Conservation (phyloP, 2,888 invertebrate genomes). For the Baccha elongata region DNA sequence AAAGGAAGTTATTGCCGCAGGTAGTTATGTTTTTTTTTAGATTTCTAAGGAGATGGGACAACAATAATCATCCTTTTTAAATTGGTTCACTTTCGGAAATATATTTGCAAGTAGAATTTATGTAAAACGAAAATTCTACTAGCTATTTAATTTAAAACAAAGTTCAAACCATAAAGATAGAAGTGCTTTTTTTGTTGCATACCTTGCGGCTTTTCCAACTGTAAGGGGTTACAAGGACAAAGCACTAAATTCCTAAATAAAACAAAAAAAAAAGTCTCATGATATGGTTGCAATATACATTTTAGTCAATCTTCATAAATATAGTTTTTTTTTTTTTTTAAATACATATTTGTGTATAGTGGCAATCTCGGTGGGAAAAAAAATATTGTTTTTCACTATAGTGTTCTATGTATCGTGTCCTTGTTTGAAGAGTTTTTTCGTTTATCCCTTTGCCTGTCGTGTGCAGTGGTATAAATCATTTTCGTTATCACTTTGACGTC, state of each 20-base stretch:
- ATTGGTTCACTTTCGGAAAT: too few species aligned
- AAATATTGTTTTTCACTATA: not conserved
- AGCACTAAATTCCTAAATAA: too few species aligned
- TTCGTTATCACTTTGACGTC: slow-evolving; percentile 43
- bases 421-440: slow-evolving; percentile 17
- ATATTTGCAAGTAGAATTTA: too few species aligned
- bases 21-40: not conserved
- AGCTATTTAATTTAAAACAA: too few species aligned
- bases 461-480: slow-evolving; percentile 47
- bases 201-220: too few species aligned
- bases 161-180: too few species aligned
- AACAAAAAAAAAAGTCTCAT: not conserved
- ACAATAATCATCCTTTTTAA: slow-evolving; percentile 4
- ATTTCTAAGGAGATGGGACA: not conserved
- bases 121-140: too few species aligned
- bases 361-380: not conserved
- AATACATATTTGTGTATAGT: not conserved
- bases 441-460: slow-evolving; percentile 28
- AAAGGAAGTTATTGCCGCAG: slow-evolving; percentile 29
- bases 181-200: too few species aligned
- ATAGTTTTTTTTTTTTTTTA: not conserved
- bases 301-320: not conserved
- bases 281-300: not conserved
- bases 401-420: slow-evolving; percentile 2
- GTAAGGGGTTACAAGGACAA: too few species aligned